Base-by-base conservation (phyloP, 2,888 invertebrate species). In the Notocelia uddmanniana region DNA sequence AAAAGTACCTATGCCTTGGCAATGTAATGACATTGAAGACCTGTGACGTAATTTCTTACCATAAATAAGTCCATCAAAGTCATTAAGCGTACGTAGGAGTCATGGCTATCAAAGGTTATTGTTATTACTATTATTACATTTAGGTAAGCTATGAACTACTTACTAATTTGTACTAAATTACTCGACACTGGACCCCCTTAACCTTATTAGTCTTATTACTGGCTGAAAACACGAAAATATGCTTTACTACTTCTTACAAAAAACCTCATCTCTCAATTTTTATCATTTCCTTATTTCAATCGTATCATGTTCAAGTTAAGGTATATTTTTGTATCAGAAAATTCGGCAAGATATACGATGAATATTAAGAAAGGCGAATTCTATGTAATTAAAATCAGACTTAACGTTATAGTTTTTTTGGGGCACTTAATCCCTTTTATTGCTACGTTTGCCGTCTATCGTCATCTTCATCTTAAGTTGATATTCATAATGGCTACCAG, bases 381-480 rank as follows among this genome's bases (percentile, higher is more conserved):
- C 37, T 37, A 15, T 15, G 41, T 62, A n/a, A n/a, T n/a, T 11
- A 19, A 48, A 48, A 48, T 31, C 2, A 8, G 18, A 26, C 3
- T 60, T 18, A 18, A 18, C 6, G 0, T 50, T n/a, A 18, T 21
- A 8, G n/a, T n/a, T 8, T 41, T 2, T 15, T 9, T n/a, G 8
- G 19, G 8, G n/a, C 3, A 0, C 18, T 48, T 48, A 62, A 8
- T 23, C 48, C 10, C 18, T 62, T 62, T 62, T 62, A 13, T 31
- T 21, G 15, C 23, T n/a, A n/a, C 5, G 76, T 78, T 79, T 84
- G 77, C 75, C 45, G 8, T n/a, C n/a, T n/a, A 74, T 70, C 69
- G 76, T 79, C 78, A 76, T 78, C 76, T 80, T 78, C 78, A 81
- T 83, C 78, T 81, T 68, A 76, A 80, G n/a, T 18, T 19, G 13